These are phyloP conservation scores for Zaprionus lineosus DNA, from an alignment of 2,888 invertebrate genomes.

Conservation along the genomic window DNA sequence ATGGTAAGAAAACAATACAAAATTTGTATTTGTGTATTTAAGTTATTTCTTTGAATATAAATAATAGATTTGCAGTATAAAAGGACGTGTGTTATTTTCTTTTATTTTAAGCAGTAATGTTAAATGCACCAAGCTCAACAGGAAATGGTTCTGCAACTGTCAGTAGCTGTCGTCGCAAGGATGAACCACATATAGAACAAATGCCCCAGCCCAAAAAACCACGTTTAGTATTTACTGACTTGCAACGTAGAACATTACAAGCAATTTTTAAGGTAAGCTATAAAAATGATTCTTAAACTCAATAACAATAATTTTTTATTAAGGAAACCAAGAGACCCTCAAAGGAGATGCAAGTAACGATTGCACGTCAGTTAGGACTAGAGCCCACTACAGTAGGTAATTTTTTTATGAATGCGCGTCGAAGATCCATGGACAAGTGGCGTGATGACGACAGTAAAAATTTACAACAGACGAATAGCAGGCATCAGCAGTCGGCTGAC, in stretches of 20 bases:
- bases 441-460: constrained; percentile 90
- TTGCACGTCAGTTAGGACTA: constrained; percentile 97
- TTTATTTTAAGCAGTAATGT: constrained; percentile 12
- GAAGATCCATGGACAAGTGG: constrained; percentile 99
- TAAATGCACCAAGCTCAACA: constrained; percentile 24
- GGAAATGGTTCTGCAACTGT: constrained; percentile 15
- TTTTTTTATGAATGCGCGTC: constrained; percentile 99
- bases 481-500: constrained; percentile 30
- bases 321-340: constrained; percentile 99
- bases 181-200: constrained; percentile 92
- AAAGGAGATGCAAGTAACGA: constrained; percentile 99
- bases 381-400: constrained; percentile 99
- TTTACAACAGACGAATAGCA: constrained; percentile 37
- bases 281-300: neutral
- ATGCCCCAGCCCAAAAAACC: constrained; percentile 98
- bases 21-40: too few species aligned
- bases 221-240: constrained; percentile 99
- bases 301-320: constrained; percentile 4
- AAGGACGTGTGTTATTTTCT: too few species aligned
- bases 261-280: constrained; percentile 99
- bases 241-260: constrained; percentile 99
- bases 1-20: constrained; percentile 44
- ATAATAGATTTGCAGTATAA: neutral
- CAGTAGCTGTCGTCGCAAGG: constrained; percentile 93
- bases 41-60: too few species aligned